These are phyloP conservation scores for Zygaena filipendulae DNA, from an alignment of 2,888 invertebrate genomes.

Conservation along the genomic window DNA sequence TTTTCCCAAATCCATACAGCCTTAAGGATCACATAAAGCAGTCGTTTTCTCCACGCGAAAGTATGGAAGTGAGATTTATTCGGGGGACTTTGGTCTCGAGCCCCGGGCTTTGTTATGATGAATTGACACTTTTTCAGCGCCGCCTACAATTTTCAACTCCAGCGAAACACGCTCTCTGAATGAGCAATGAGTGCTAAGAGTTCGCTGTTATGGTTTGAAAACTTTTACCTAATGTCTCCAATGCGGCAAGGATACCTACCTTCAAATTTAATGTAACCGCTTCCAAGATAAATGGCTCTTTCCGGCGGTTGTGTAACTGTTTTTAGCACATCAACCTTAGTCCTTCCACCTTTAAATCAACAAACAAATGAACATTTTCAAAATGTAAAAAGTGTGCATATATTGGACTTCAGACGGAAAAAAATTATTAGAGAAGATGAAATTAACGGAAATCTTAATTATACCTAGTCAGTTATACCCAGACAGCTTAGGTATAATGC, in stretches of 20 bases:
- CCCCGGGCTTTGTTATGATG: conserved; percentile 65
- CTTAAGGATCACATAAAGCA: conserved; percentile 70
- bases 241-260: conserved; percentile 59
- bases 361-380: no score
- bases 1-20: conserved; percentile 70
- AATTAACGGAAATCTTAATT: no score
- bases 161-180: conserved; percentile 60
- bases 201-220: conserved; percentile 50
- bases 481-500: no score
- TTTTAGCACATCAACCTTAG: no score
- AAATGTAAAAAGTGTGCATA: no score
- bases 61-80: conserved; percentile 69
- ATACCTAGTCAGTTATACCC: no score
- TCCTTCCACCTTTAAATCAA: no score
- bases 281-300: conserved; percentile 50
- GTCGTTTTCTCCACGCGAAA: conserved; percentile 65
- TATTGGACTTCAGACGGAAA: no score
- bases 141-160: conserved; percentile 62
- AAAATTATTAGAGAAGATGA: no score
- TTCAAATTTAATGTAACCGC: conserved; percentile 56
- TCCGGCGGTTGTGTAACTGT: conserved; percentile 41
- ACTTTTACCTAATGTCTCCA: conserved; percentile 65
- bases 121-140: conserved; percentile 66
- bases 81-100: conserved; percentile 59
- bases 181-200: conserved; percentile 58